phyloP scores from a whole-genome alignment of 1,140 invertebrate species.

The Cydia pomonella region DNA sequence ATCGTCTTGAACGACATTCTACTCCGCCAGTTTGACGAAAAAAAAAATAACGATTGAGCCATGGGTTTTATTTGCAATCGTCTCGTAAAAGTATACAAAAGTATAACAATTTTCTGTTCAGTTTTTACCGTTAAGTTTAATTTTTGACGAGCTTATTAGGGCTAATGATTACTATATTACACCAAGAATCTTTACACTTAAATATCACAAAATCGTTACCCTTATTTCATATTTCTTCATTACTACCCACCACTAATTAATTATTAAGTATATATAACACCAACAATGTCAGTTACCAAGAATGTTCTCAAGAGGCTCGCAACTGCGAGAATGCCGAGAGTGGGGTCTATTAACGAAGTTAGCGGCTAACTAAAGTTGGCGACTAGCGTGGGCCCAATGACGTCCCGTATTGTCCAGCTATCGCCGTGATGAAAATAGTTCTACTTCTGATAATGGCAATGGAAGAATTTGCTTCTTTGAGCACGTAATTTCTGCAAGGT shows the following conservation, averaged over 20 bases:
- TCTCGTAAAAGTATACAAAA: too few relatives aligned
- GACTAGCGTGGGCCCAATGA: not conserved
- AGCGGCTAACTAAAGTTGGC: conserved; percentile 22
- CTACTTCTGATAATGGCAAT: not conserved
- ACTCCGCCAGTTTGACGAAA: too few relatives aligned
- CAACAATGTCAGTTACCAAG: not conserved
- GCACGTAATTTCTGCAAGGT: not conserved
- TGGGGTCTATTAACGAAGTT: conserved; percentile 20
- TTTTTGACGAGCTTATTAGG: too few relatives aligned
- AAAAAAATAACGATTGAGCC: too few relatives aligned
- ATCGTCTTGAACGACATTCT: too few relatives aligned
- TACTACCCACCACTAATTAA: not conserved
- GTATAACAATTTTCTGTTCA: too few relatives aligned
- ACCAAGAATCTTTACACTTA: too few relatives aligned
- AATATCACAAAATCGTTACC: too few relatives aligned
- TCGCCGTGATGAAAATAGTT: conserved; percentile 18
- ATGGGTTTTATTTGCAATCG: too few relatives aligned
- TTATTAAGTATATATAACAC: not conserved
- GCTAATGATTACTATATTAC: too few relatives aligned
- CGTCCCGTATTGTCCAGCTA: not conserved
- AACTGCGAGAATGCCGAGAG: not conserved
- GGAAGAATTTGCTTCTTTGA: not conserved
- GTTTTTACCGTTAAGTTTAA: too few relatives aligned
- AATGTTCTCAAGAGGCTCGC: not conserved
- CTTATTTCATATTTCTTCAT: too few relatives aligned